These are phyloP conservation scores for Aviceda subcristata DNA, from an alignment of 2,113 vertebrate genomes.

Conservation along the genomic window DNA sequence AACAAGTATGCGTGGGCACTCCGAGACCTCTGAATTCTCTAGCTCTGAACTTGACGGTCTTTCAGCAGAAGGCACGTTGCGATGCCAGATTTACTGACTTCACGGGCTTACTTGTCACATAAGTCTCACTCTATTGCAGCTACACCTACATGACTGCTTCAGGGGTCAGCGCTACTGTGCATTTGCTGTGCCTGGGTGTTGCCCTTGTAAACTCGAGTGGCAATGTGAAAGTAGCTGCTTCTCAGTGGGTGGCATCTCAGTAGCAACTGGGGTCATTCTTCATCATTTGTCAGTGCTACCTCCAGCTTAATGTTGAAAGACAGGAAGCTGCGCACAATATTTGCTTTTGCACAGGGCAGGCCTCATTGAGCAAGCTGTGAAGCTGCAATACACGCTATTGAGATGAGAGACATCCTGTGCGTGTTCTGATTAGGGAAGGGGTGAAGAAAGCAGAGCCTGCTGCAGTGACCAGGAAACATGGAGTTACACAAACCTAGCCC, in stretches of 20 bases:
- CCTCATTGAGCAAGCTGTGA: not conserved
- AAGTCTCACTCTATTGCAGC: not conserved
- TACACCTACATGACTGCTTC: not conserved
- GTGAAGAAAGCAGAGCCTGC: not conserved
- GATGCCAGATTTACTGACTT: not conserved
- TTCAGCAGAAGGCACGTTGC: not conserved
- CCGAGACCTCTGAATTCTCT: not conserved
- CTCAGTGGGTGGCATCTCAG: not conserved
- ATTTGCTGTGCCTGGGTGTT: not conserved
- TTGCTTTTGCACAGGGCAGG: conserved; percentile 4
- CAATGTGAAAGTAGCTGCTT: not conserved
- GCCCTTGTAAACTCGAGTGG: not conserved
- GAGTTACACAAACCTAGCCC: not conserved
- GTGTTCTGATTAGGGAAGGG: not conserved
- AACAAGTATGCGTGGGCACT: not conserved
- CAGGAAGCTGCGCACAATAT: not conserved
- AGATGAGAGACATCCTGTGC: not conserved
- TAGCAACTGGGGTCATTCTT: not conserved
- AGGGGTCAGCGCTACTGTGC: not conserved
- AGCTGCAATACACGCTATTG: not conserved
- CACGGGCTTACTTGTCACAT: fast-evolving
- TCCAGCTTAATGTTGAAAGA: conserved; percentile 6
- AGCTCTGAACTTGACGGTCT: not conserved
- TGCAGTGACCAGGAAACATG: not conserved
- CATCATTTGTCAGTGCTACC: not conserved